Percentiles rank a stretch among this genome's conserved stretches.
phyloP scores from a whole-genome alignment of 2,888 invertebrate genomes.

The Hetaerina titia region DNA sequence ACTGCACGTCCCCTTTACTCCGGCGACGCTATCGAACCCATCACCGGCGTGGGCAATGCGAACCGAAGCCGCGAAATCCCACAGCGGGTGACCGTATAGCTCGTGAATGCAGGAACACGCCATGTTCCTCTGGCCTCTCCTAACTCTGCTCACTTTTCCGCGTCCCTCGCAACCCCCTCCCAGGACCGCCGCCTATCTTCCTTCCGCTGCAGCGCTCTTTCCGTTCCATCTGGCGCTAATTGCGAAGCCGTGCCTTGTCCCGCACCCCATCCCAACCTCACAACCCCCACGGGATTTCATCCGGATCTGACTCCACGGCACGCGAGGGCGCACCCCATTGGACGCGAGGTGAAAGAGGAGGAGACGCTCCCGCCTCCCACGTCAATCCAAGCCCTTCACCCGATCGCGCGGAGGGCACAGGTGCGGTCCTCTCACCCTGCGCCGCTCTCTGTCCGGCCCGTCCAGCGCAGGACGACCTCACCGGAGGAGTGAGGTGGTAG shows the following conservation, averaged over 20 bases:
- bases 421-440: not conserved
- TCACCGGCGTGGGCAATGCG: not conserved
- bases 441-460: not conserved
- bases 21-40: conserved; percentile 8
- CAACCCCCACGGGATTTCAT: not conserved
- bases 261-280: not conserved
- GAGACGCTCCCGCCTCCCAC: not conserved
- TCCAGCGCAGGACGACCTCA: not conserved
- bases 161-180: not conserved
- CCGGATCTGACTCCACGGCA: no score
- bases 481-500: not conserved
- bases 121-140: not conserved
- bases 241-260: not conserved
- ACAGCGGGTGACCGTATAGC: not conserved
- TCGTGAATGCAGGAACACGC: not conserved
- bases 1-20: no score
- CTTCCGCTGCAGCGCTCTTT: not conserved
- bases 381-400: not conserved
- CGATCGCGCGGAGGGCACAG: not conserved
- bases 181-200: not conserved
- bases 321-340: no score
- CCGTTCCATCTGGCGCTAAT: not conserved
- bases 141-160: not conserved
- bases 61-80: not conserved
- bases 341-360: not conserved